Evolutionary conservation across 2,113 vertebrate genomes (phyloP).

Genomic region (Scatophagus argus): DNA sequence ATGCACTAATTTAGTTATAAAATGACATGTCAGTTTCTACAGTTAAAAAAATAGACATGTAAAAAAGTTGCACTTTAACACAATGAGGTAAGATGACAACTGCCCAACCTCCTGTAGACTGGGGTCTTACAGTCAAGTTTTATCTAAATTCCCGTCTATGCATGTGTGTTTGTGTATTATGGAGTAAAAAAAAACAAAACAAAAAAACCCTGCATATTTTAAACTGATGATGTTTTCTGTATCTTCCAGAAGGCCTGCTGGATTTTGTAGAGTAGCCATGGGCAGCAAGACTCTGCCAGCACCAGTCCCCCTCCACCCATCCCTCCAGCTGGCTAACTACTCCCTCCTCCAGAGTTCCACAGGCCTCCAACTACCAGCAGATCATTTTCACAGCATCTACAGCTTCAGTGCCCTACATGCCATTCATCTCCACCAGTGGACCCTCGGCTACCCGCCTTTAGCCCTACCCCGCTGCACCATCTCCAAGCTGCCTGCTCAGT

Average conservation of each 20-base stretch:
- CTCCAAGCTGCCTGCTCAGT: slow-evolving; percentile 90
- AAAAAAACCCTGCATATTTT: slow-evolving; percentile 34
- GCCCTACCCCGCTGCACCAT: slow-evolving; percentile 92
- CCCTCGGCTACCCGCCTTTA: slow-evolving; percentile 93
- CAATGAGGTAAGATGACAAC: neutral
- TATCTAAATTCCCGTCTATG: neutral
- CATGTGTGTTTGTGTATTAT: neutral
- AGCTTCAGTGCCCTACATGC: slow-evolving; percentile 96
- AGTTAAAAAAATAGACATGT: neutral
- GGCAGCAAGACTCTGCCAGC: slow-evolving; percentile 97
- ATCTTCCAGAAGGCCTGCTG: slow-evolving; percentile 7
- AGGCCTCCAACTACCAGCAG: slow-evolving; percentile 92
- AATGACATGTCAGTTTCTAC: neutral
- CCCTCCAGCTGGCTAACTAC: slow-evolving; percentile 96
- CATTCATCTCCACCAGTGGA: slow-evolving; percentile 98
- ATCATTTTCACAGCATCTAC: slow-evolving; percentile 93
- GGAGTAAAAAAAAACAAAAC: too few relatives aligned
- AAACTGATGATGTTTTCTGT: slow-evolving; percentile 26
- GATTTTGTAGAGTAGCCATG: slow-evolving; percentile 81
- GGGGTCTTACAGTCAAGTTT: neutral
- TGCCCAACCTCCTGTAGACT: neutral
- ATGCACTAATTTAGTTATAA: too few relatives aligned
- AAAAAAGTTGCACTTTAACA: neutral
- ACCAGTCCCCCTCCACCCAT: slow-evolving; percentile 95
- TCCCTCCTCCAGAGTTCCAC: slow-evolving; percentile 95